A percentile compares a stretch with the other conserved stretches of the same genome.
Evolutionary conservation across 2,888 invertebrate genomes (phyloP).

Genomic region (Heliconius sara): DNA sequence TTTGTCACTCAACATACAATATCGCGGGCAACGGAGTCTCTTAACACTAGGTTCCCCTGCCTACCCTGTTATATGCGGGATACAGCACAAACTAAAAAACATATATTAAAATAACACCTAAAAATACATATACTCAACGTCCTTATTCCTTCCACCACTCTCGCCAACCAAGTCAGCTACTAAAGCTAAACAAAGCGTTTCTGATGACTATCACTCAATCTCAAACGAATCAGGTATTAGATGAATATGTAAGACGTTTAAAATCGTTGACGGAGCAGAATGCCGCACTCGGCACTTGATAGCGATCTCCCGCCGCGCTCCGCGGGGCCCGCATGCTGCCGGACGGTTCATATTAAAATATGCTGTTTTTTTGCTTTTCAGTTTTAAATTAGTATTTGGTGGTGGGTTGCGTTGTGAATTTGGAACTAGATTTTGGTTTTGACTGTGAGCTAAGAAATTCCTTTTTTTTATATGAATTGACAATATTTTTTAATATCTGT

Average conservation of each 20-base stretch:
- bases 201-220: slow-evolving; percentile 38
- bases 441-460: no score
- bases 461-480: no score
- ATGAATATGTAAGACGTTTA: slow-evolving; percentile 74
- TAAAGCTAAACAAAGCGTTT: slow-evolving; percentile 38
- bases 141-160: slow-evolving; percentile 12
- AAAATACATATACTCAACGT: not conserved
- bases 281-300: slow-evolving; percentile 65
- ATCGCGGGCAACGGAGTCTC: not conserved
- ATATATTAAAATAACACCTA: not conserved
- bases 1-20: not conserved
- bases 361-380: slow-evolving; percentile 31
- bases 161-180: slow-evolving; percentile 28
- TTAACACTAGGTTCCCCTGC: not conserved
- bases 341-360: slow-evolving; percentile 34
- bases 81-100: not conserved
- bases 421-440: not conserved
- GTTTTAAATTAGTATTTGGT: slow-evolving; percentile 28
- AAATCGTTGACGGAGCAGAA: slow-evolving; percentile 64
- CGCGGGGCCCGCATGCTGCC: slow-evolving; percentile 56
- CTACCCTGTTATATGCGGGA: not conserved
- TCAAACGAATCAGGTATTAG: slow-evolving; percentile 42
- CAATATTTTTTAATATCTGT: no score
- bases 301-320: slow-evolving; percentile 59
- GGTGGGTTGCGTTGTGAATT: not conserved